Evolutionary conservation across 2,113 vertebrate genomes (phyloP), one percentile per base, ranked within the genome.

Genomic region (Struthio camelus): DNA sequence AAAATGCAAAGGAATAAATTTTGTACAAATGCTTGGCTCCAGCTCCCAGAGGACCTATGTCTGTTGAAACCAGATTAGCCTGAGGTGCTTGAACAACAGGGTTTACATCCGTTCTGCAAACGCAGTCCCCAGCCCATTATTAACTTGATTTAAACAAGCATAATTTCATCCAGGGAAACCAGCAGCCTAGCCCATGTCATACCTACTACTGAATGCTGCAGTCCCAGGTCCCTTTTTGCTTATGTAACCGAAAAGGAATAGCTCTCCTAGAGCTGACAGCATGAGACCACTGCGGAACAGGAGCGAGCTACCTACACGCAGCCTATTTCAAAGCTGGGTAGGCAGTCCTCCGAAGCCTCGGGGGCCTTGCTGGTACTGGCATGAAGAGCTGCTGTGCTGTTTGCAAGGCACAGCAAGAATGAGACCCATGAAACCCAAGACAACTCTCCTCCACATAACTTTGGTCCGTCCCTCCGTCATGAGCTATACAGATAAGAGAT

Each of bases 1-100:
- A 46, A 94, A 91, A 36, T 7, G 34, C 8, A 53, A n/a, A 70
- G 93, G 87, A 83, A 80, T 77, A 34, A 82, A 69, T 67, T 80
- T 48, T 54, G 42, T 30, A 10, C 38, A 40, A 80, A 58, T 11
- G 28, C 42, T 22, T 61, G 20, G 56, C 69, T 76, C n/a, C 0
- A 0, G 73, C 38, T 79, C 65, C 53, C 84, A 66, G 58, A 67
- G 56, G 46, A 87, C 30, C 25, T 11, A 2, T 23, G 38, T 58
- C 30, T 87, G 72, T 75, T 62, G 71, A 73, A 89, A 62, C 36
- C 24, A 53, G 91, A 76, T 82, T 24, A 91, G 94, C 70, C 44
- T 0, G 1, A 93, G 75, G 81, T 40, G 62, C 53, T 13, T 62
- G 71, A 92, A 89, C 64, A 89, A 38, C 78, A 73, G 65, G 10